These are phyloP conservation scores for Eriosoma lanigerum DNA, from an alignment of 1,140 invertebrate genomes.

Conservation along the genomic window DNA sequence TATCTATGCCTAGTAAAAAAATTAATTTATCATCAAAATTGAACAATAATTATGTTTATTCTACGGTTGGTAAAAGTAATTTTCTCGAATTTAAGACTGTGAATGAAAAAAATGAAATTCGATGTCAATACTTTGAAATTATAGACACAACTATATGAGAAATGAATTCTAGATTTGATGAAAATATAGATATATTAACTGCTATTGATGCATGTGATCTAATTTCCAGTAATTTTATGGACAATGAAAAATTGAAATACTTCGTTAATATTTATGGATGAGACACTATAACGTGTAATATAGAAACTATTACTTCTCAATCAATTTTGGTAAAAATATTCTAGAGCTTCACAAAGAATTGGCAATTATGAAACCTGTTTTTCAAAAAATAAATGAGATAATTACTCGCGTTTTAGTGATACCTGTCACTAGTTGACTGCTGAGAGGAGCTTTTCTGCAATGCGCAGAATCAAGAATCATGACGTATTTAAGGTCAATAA, in stretches of 20 bases:
- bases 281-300: not conserved
- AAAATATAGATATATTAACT: not conserved
- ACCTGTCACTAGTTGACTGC: not conserved
- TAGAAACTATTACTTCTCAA: not conserved
- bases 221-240: constrained; percentile 1
- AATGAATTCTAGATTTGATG: not conserved
- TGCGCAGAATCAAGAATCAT: not conserved
- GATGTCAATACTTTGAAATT: not conserved
- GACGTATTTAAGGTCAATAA: not conserved
- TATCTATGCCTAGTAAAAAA: not conserved
- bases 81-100: not conserved
- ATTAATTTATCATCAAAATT: constrained; percentile 4
- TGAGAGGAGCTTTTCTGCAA: not conserved
- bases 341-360: not conserved
- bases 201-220: not conserved
- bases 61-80: not conserved
- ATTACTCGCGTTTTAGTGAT: too few species aligned
- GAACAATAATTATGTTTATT: not conserved
- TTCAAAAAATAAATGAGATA: too few species aligned
- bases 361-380: too few species aligned
- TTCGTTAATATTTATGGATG: not conserved
- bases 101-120: not conserved
- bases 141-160: too few species aligned
- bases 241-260: not conserved
- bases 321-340: constrained; percentile 8